Evolutionary conservation across 1,140 invertebrate genomes (phyloP), one percentile per base, ranked within the genome.

Genomic region (Diachasma alloeum): DNA sequence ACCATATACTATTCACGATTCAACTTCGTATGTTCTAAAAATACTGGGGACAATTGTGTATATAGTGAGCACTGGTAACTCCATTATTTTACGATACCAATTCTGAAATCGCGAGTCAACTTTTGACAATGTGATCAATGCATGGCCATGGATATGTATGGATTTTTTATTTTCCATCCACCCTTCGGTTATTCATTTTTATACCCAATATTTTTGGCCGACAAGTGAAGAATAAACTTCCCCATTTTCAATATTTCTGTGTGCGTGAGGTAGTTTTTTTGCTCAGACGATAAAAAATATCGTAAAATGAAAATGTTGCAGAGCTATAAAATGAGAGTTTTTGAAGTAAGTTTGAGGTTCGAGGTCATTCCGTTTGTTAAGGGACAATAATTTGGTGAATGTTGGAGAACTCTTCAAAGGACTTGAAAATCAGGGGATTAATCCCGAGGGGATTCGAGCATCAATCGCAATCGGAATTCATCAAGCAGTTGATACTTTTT

Each of bases 1-100:
- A 2, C 48, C 24, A 63, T 63, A 63, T 19, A 63, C 59, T 26
- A 63, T 63, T 63, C 13, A 63, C 24, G 24, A 63, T 63, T 31
- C 59, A 63, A 4, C 24, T 26, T 26, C 19, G 19, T 63, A 2
- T 9, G 11, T 26, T 22, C 9, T 59, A 19, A 26, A 24, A 26
- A 63, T 5, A 26, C 15, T 17, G n/a, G 48, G 48, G 48, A 15
- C 9, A 19, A 31, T 31, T 19, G 48, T 24, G 24, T 4, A 19
- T 15, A 63, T 31, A 24, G 24, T 31, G 10, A 10, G 15, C 19
- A 26, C 24, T 26, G 24, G 59, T 63, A 63, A 63, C 59, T 63
- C 59, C 24, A 63, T 63, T 63, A 63, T 63, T 63, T 31, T 31
- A 63, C 59, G 59, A 63, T 63, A 63, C 19, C 59, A 63, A 63